Base-by-base conservation (phyloP, 2,888 invertebrate species). In the Spisula solida region DNA sequence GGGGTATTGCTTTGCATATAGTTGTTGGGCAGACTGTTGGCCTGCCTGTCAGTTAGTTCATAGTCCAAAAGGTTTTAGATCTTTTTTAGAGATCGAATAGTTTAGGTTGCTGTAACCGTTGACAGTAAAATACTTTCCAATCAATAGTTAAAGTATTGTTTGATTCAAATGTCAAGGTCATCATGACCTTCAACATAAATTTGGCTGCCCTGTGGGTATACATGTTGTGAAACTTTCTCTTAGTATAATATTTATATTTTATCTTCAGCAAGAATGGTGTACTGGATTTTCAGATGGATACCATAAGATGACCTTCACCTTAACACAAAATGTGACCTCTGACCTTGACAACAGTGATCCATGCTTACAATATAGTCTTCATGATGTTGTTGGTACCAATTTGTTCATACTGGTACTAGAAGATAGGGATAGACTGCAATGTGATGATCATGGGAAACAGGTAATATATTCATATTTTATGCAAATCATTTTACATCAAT, bases 191-290 rank as follows among this genome's bases (percentile, higher is more conserved):
- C 41, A 41, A 8, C 41, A 41, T 41, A 41, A 5, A 41, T 41
- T 41, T 41, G 41, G 41, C 41, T 41, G 41, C 8, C 41, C 2
- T 41, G 41, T 2, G 41, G 41, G 41, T 8, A 41, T 41, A 41
- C 41, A 41, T 41, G 41, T 41, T 41, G 2, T 41, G 8, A 2
- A 41, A 41, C n/a, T n/a, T n/a, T 41, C 41, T 8, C 8, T 8
- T 5, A 41, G 2, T 41, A 8, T 41, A 41, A 51, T 51, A 16
- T 85, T 34, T 85, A 29, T 60, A 41, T 29, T 31, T 81, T 60
- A 31, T 86, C 85, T 80, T n/a, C 90, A 92, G 92, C 82, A 86
- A 56, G 89, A 92, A 79, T 88, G 92, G 90, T 92, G 92, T 79
- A 90, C 90, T 75, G 86, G 79, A 1, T 90, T 92, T 87, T 92